Evolutionary conservation across 2,888 invertebrate species (phyloP), one percentile per base, ranked within the genome.

Genomic region (Oxytorus armatus): DNA sequence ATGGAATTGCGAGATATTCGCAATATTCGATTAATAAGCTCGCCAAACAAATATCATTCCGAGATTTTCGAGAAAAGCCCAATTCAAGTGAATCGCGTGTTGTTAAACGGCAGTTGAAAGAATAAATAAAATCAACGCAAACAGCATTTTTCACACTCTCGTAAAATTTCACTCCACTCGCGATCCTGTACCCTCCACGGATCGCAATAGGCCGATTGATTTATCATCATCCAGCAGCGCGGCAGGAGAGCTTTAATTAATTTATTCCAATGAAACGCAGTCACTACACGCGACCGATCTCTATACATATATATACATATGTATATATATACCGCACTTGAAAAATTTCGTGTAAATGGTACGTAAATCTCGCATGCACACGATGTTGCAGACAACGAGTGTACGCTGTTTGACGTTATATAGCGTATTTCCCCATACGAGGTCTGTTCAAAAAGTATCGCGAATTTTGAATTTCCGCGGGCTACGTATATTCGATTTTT

Each of bases 311-410:
- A 42, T n/a, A 3, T 5, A 42, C 42, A 10, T 42, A 21, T 16
- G 21, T 10, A 21, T 49, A 8, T 21, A 21, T 49, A 4, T 3
- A 49, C 18, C 4, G 25, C 42, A 79, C 74, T 79, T 55, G 74
- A 69, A 68, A 79, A 74, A 69, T 18, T 57, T 39, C 16, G 29
- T 65, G 63, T 57, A 63, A 63, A 74, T 53, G 53, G 25, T 49
- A 55, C 68, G 74, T 74, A 63, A 78, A 74, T 74, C 69, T 69
- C 49, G 79, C 39, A 74, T 72, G 59, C 36, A 39, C 57, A 36
- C 51, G 47, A 65, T 74, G 63, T 63, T 57, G 39, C 55, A 16
- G 73, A 69, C 73, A 55, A 63, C 42, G n/a, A 44, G 14, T 25
- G 25, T 42, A 25, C 51, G 42, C 25, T 59, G 59, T 21, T 66